Conservation (phyloP, 2,888 invertebrate genomes). For the Drosophila prostipennis region DNA sequence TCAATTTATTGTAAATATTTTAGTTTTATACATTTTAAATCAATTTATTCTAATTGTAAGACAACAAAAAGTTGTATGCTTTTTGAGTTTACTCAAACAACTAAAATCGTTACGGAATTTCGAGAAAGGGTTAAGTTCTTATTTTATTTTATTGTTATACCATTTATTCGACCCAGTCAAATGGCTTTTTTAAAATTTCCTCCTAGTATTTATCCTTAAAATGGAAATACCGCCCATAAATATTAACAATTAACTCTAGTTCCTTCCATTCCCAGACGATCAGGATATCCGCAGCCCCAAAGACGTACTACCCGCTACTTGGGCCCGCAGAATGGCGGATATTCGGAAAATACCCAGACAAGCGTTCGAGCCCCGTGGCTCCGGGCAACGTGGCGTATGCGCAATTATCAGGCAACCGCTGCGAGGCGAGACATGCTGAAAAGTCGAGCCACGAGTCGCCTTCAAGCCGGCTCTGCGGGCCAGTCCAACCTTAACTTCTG, state of each 20-base stretch:
- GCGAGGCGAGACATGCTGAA: conserved; percentile 1
- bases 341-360: conserved; percentile 20
- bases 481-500: conserved; percentile 42
- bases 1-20: too few species aligned
- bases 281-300: conserved; percentile 10
- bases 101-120: too few species aligned
- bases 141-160: background rate
- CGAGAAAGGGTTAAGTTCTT: too few species aligned
- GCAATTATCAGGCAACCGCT: conserved; percentile 35
- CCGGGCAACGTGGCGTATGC: conserved; percentile 38
- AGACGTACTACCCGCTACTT: background rate
- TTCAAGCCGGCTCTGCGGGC: conserved; percentile 1
- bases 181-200: background rate
- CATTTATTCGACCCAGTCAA: background rate
- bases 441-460: conserved; percentile 12
- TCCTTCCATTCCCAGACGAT: conserved; percentile 4
- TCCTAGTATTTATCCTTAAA: background rate
- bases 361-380: conserved; percentile 4
- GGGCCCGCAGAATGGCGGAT: conserved; percentile 8
- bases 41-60: too few species aligned
- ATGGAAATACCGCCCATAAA: background rate
- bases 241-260: conserved; percentile 12
- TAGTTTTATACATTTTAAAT: too few species aligned
- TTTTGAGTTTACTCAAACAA: too few species aligned
- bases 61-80: too few species aligned